Percentiles rank a stretch among this genome's conserved stretches.
Evolutionary conservation across 1,140 invertebrate genomes (phyloP).

Genomic region (Agrypnia vestita): DNA sequence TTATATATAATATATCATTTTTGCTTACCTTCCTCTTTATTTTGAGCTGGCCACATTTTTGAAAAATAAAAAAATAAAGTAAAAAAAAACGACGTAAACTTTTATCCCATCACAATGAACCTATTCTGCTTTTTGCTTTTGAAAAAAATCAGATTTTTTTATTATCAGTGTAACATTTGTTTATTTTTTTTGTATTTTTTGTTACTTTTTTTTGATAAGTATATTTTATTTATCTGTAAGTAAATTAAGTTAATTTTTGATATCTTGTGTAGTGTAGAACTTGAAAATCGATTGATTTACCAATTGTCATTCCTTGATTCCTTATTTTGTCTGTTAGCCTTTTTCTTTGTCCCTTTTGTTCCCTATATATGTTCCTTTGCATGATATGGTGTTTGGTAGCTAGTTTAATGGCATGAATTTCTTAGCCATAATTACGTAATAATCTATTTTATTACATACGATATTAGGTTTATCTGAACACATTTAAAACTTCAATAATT

Average conservation of each 20-base stretch:
- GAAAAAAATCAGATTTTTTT: constrained; percentile 44
- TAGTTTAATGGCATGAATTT: background rate
- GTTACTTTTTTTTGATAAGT: constrained; percentile 42
- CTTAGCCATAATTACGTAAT: no score
- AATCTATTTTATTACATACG: no score
- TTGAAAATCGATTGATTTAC: constrained; percentile 60
- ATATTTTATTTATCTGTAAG: constrained; percentile 39
- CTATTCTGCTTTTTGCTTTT: constrained; percentile 61
- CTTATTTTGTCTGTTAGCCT: constrained; percentile 21
- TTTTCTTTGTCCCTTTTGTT: constrained; percentile 30
- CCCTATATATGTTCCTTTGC: constrained; percentile 26
- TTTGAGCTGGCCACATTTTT: constrained; percentile 59
- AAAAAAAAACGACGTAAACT: constrained; percentile 37
- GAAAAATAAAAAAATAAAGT: background rate
- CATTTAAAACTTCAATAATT: background rate
- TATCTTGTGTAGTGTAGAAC: constrained; percentile 55
- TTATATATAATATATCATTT: constrained; percentile 52
- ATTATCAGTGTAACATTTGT: constrained; percentile 32
- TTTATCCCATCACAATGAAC: constrained; percentile 50
- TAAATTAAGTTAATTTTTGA: constrained; percentile 38
- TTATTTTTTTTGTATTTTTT: constrained; percentile 54
- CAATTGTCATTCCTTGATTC: constrained; percentile 28
- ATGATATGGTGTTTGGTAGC: constrained; percentile 35
- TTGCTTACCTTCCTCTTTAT: constrained; percentile 59
- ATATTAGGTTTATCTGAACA: no score